A percentile compares a stretch with the other conserved stretches of the same genome.
These are phyloP conservation scores for Labeo catla DNA, from an alignment of 2,113 vertebrate species.

Conservation along the genomic window DNA sequence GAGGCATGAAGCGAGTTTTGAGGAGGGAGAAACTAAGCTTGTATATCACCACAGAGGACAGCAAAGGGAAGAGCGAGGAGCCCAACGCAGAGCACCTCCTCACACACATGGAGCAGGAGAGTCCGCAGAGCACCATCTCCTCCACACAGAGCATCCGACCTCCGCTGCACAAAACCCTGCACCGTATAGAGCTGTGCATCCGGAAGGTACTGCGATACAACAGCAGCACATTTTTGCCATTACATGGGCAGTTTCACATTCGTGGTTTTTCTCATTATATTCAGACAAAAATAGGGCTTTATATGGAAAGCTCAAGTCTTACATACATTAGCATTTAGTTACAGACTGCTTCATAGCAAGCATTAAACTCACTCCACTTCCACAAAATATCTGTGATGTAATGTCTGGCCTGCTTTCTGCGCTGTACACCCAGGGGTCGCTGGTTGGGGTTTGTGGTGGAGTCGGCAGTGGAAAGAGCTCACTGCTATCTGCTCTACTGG, in stretches of 20 bases:
- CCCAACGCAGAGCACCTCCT: conserved; percentile 74
- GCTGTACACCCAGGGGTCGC: conserved; percentile 70
- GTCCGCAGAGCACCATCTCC: conserved; percentile 78
- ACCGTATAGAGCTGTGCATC: conserved; percentile 73
- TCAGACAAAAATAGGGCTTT: background rate
- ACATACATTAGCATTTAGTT: background rate
- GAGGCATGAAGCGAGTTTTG: conserved; percentile 70
- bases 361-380: background rate
- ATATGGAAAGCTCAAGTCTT: background rate
- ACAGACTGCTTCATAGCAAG: background rate
- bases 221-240: background rate
- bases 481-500: conserved; percentile 81
- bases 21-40: conserved; percentile 76
- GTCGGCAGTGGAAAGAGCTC: conserved; percentile 84
- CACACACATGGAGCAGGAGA: conserved; percentile 80
- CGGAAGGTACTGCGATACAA: conserved; percentile 68
- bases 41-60: conserved; percentile 67
- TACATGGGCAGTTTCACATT: background rate
- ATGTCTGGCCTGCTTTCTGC: background rate
- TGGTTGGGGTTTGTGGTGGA: conserved; percentile 82
- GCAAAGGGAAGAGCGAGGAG: conserved; percentile 64
- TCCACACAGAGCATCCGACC: conserved; percentile 74
- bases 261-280: background rate
- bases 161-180: conserved; percentile 75
- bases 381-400: background rate